Evolutionary conservation across 2,113 vertebrate genomes (phyloP).

Genomic region (Phainopepla nitens): DNA sequence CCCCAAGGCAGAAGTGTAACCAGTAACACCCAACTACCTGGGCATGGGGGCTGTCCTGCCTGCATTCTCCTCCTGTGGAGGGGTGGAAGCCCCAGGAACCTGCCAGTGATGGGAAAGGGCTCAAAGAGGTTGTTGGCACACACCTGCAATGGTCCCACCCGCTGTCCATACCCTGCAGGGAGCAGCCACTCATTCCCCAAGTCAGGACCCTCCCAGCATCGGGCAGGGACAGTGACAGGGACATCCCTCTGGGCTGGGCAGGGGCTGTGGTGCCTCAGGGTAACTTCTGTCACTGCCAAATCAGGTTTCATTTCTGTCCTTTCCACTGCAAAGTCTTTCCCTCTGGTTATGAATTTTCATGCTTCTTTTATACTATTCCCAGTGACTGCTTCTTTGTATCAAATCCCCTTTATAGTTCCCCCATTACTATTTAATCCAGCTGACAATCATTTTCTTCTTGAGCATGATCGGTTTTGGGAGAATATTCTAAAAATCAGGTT

Average conservation of each 20-base stretch:
- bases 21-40: neutral
- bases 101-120: neutral
- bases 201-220: fast-evolving
- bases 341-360: neutral
- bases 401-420: neutral
- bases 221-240: neutral
- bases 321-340: neutral
- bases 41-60: neutral
- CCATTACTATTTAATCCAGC: neutral
- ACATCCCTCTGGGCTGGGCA: neutral
- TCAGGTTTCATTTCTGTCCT: neutral
- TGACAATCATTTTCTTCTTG: neutral
- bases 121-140: fast-evolving
- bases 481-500: neutral
- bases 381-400: neutral
- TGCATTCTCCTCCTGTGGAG: neutral
- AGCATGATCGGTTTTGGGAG: fast-evolving
- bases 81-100: fast-evolving
- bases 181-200: fast-evolving
- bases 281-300: neutral
- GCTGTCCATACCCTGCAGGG: fast-evolving
- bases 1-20: neutral
- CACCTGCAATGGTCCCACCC: fast-evolving
- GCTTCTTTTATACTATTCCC: neutral
- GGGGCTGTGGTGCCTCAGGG: neutral